A percentile compares a stretch with the other conserved stretches of the same genome.
Conservation (phyloP, 2,888 invertebrate species). For the Drosophila peninsularis region DNA sequence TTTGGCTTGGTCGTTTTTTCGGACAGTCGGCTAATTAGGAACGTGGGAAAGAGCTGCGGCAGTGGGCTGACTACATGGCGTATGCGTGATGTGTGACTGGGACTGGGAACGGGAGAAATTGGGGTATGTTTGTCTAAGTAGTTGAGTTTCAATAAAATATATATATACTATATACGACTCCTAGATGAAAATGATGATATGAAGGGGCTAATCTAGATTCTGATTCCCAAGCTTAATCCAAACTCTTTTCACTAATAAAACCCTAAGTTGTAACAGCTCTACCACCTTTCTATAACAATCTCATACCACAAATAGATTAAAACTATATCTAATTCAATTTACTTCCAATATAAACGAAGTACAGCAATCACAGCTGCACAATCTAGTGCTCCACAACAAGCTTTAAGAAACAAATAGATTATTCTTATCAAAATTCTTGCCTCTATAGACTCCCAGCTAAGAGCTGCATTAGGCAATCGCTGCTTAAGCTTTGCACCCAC, state of each 20-base stretch:
- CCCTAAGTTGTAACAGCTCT: no score
- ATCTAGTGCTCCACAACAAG: background rate
- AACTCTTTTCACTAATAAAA: no score
- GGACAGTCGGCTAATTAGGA: conserved; percentile 61
- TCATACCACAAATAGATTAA: background rate
- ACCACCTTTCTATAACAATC: background rate
- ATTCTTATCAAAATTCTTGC: background rate
- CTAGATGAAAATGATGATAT: no score
- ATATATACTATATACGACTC: no score
- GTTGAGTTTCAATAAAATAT: no score
- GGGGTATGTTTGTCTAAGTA: background rate
- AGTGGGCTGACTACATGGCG: conserved; percentile 18
- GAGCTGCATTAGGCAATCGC: background rate
- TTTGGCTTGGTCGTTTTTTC: conserved; percentile 25
- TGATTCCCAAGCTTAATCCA: no score
- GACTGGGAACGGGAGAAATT: background rate
- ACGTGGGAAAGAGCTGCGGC: conserved; percentile 62
- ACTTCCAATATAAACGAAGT: background rate
- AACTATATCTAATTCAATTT: background rate
- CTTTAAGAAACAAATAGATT: background rate
- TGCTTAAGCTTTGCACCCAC: conserved; percentile 5
- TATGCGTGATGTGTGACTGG: conserved; percentile 33
- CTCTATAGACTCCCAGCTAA: background rate
- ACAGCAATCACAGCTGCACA: conserved; percentile 2
- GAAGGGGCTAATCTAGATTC: no score